These are phyloP conservation scores for Sepioteuthis lessoniana DNA, from an alignment of 2,888 invertebrate genomes.

Conservation along the genomic window DNA sequence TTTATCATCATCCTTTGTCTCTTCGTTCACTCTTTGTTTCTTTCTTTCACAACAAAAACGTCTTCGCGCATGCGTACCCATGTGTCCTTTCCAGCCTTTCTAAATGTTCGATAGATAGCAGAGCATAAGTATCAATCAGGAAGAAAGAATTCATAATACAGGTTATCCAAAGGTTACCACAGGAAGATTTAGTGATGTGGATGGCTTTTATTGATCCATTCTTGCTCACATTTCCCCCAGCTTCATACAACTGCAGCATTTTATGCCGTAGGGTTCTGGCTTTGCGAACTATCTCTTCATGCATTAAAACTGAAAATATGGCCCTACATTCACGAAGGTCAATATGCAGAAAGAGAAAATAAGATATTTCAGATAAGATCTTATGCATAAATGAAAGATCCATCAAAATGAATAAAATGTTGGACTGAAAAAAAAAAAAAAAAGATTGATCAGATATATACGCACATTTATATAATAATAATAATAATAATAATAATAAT, in stretches of 20 bases:
- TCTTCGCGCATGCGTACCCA: neutral
- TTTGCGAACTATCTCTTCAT: neutral
- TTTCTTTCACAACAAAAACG: too few relatives aligned
- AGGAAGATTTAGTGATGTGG: neutral
- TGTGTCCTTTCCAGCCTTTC: neutral
- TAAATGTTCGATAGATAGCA: neutral
- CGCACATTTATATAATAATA: neutral
- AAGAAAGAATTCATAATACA: neutral
- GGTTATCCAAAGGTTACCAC: neutral
- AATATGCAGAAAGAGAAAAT: neutral
- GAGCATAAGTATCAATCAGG: neutral
- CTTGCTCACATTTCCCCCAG: neutral
- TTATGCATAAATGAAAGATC: neutral
- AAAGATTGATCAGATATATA: neutral
- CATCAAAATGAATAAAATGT: neutral
- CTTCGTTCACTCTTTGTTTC: too few relatives aligned
- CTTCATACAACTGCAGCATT: neutral
- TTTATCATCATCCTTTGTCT: too few relatives aligned
- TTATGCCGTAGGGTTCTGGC: neutral
- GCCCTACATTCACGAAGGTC: neutral
- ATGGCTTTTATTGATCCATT: neutral
- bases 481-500: neutral
- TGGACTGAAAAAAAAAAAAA: neutral
- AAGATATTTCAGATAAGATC: neutral
- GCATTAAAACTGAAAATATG: neutral